A percentile compares a stretch with the other conserved stretches of the same genome.
Conservation (phyloP, 1,140 invertebrate genomes). For the Apocrypta bakeri region DNA sequence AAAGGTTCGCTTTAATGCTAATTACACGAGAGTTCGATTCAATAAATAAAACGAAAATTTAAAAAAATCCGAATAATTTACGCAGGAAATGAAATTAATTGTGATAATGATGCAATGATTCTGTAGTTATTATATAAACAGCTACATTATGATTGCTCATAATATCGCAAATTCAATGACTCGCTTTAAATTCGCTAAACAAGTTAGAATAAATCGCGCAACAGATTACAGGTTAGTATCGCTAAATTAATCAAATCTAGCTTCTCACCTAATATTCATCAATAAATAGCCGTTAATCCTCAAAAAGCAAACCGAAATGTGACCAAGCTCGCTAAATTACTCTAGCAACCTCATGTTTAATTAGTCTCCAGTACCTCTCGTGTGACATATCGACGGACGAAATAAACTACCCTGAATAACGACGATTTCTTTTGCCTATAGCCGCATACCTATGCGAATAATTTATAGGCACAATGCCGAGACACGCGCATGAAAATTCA, state of each 20-base stretch:
- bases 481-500: background rate
- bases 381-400: background rate
- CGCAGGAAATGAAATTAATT: too few species aligned
- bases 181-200: too few species aligned
- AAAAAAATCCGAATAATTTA: background rate
- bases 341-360: background rate
- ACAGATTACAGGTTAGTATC: background rate
- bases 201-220: background rate
- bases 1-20: too few species aligned
- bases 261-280: background rate
- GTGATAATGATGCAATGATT: too few species aligned
- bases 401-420: too few species aligned
- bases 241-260: background rate
- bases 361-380: background rate
- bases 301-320: background rate
- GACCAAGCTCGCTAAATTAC: slow-evolving; percentile 7
- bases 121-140: too few species aligned
- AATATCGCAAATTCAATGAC: too few species aligned
- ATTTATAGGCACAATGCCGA: background rate
- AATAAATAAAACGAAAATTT: background rate
- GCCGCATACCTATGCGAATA: background rate
- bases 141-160: too few species aligned
- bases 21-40: too few species aligned
- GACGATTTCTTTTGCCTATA: background rate
- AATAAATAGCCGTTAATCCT: background rate